Base-by-base conservation (phyloP, 2,888 invertebrate genomes). In the Achlya flavicornis region DNA sequence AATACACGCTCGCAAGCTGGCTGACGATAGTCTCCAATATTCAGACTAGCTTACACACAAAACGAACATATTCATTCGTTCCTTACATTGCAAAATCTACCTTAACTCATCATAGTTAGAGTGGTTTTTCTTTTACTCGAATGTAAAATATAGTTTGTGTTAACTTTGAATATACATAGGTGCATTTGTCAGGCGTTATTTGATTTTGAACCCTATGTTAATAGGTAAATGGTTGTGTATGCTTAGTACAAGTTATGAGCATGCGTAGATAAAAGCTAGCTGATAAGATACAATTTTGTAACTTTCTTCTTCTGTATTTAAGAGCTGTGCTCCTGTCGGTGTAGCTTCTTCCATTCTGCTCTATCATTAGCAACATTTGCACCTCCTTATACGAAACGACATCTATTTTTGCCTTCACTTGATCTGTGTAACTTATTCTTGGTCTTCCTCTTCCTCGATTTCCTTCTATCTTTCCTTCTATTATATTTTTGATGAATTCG, bases 21-120 rank as follows among this genome's bases (percentile, higher is more conserved):
- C 62, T 57, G 19, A 35, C 57, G 35, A 61, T 53, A 57, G 75
- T 71, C 73, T 75, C 68, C 73, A 69, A 77, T 77, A 77, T 77
- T 73, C 75, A 75, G 64, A 70, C 67, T 61, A 65, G 66, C 68
- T 73, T 68, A 48, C 68, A 64, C 61, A 61, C 66, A 64, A 71
- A 53, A 63, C 75, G 63, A 71, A 72, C 61, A 69, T 75, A 48
- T 58, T 12, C 35, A 59, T 59, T 35, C 41, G 26, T n/a, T 16
- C 11, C 6, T 16, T 4, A 19, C 41, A 16, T 12, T 26, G 10
- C 14, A 60, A 60, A 33, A 60, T 60, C 5, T 19, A 38, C 19
- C 41, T 19, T 38, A 38, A 35, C 0, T 10, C 11, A 1, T 59
- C 16, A 38, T 6, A 8, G 8, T 41, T 16, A 16, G 10, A 60